A percentile compares a stretch with the other conserved stretches of the same genome.
Conservation (phyloP, 1,140 invertebrate species). For the Drosophila sproati region DNA sequence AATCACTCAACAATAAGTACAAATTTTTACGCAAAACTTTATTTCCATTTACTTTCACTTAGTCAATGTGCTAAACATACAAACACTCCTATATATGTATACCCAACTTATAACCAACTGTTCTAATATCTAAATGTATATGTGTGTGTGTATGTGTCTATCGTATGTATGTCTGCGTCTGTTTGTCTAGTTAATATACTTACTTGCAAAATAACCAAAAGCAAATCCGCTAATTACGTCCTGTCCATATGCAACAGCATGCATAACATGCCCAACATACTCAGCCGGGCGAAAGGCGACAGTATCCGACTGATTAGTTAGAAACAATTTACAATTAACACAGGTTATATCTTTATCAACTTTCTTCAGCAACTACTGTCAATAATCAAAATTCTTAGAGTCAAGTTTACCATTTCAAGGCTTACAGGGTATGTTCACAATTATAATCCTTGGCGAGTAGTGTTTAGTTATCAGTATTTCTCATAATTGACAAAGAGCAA, state of each 20-base stretch:
- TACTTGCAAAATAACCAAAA: constrained; percentile 13
- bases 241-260: constrained; percentile 8
- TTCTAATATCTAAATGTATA: constrained; percentile 29
- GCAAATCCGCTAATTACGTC: constrained; percentile 24
- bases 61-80: constrained; percentile 38
- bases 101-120: constrained; percentile 27
- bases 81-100: constrained; percentile 16
- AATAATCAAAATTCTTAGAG: neutral
- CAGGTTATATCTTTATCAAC: no score
- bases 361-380: neutral
- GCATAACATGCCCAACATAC: constrained; percentile 44
- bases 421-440: neutral
- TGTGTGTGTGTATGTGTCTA: constrained; percentile 24
- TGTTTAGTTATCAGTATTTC: constrained; percentile 5
- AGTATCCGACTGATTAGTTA: neutral
- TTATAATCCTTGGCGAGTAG: neutral
- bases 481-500: constrained; percentile 29
- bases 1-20: constrained; percentile 47
- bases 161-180: constrained; percentile 2
- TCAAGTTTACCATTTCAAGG: no score
- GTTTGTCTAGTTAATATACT: constrained; percentile 16
- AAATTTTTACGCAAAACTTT: constrained; percentile 46
- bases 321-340: no score
- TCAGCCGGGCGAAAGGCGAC: constrained; percentile 7
- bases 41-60: constrained; percentile 58